Evolutionary conservation across 2,113 vertebrate genomes (phyloP), one percentile per base, ranked within the genome.

Genomic region (Mobula birostris): DNA sequence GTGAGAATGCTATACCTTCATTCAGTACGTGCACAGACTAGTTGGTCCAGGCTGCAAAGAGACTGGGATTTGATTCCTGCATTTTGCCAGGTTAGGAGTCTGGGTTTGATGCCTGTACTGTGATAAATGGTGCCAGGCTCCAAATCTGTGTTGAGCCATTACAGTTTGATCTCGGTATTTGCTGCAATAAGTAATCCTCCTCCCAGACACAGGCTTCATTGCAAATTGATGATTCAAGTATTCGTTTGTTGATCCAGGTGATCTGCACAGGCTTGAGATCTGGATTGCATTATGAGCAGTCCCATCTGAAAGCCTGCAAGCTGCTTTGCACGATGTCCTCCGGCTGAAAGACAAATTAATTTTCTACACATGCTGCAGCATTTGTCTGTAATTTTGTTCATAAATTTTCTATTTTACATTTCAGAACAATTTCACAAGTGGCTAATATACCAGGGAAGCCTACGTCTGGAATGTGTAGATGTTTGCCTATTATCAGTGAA

Each of bases 321-420:
- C 27, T 87, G 24, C 24, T 9, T 92, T 92, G 4, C 40, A 24
- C 63, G 24, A 0, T 40, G 66, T 24, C 7, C 14, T n/a, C 70
- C 61, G 70, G 87, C 88, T 70, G n/a, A 8, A 9, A 17, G 19
- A 7, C 66, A 17, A 70, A 24, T 72, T n/a, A 92, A 92, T n/a
- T 92, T 36, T 24, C 66, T 40, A 32, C 88, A 91, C 29, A 66
- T 90, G 87, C 68, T 32, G 87, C 87, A 68, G 58, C 1, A 70
- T 70, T 92, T 40, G 29, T 92, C 11, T 40, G n/a, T 1, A 92
- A 68, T 36, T 8, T 92, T 68, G 15, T 68, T 72, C 17, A 40
- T 92, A 90, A 68, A 32, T 91, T 70, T 63, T 70, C 88, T 32
- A 72, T 92, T 70, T 70, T 92, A 63, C n/a, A 70, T 92, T 21